Base-by-base conservation (phyloP, 2,113 vertebrate species). In the Cavia aperea region DNA sequence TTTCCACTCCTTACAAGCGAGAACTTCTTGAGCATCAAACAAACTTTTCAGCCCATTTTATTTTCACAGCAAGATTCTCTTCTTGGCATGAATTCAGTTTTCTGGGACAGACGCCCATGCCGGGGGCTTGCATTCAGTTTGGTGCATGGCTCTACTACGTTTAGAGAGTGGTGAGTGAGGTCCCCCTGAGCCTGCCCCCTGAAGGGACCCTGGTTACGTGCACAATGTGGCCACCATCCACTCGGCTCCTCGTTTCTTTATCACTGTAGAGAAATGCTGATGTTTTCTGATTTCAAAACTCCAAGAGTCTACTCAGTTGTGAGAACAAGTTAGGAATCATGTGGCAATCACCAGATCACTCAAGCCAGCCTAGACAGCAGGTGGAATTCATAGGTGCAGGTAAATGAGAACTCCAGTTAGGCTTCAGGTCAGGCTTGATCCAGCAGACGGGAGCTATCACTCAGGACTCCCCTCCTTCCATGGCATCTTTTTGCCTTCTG, bases 381-480 rank as follows among this genome's bases (percentile, higher is more conserved):
- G 14, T 60, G 51, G 29, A 43, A 81, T 87, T 66, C 65, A 43
- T 66, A 66, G 39, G 39, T 23, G 2, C 12, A 39, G 46, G 49
- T 70, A 86, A 89, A 65, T 66, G 81, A 94, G 65, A 94, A 72
- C n/a, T 65, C 23, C 43, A 77, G 4, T 5, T 29, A 65, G 36
- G 54, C 31, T 92, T 94, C 94, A 91, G 51, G 81, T 63, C 81
- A 68, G 54, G 88, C 24, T 94, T 85, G 93, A 60, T 70, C 88
- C 77, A 94, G 85, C 39, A 81, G 54, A 66, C 39, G 51, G 24
- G 43, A 63, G 65, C 12, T 36, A 11, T 75, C 21, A 2, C 21
- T 18, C 11, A 39, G 58, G 43, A 63, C 13, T 24, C 36, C 36
- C 23, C 86, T 86, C 49, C 84, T 24, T 77, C 49, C 46, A 12